phyloP scores from a whole-genome alignment of 1,140 invertebrate species.

The Acromyrmex echinatior region DNA sequence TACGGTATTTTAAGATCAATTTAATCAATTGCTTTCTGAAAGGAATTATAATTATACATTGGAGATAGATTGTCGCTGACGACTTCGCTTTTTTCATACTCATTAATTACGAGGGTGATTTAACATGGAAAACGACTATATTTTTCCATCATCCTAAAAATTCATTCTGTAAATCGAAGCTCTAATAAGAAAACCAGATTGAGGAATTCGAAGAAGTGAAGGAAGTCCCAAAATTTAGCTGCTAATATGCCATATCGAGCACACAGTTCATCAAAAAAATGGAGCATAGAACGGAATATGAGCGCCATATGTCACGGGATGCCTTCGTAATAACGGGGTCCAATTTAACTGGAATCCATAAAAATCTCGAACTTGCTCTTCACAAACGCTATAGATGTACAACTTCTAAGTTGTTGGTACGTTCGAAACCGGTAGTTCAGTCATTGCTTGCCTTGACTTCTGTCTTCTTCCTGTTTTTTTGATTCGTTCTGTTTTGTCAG shows the following conservation, averaged over 20 bases:
- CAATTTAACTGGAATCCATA: constrained; percentile 64
- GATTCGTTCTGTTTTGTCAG: constrained; percentile 5
- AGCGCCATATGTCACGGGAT: constrained; percentile 66
- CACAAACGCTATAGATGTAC: neutral
- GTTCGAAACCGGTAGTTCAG: constrained; percentile 10
- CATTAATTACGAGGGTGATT: constrained; percentile 2
- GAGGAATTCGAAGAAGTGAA: constrained; percentile 68
- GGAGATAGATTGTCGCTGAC: neutral
- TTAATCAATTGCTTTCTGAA: constrained; percentile 5
- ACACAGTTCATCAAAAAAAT: constrained; percentile 47
- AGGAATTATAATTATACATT: constrained; percentile 19
- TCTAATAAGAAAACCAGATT: constrained; percentile 55
- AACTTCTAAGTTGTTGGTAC: neutral
- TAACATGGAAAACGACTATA: neutral
- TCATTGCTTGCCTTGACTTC: neutral
- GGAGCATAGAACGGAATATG: constrained; percentile 10
- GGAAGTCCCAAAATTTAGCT: constrained; percentile 57
- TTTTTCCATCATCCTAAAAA: constrained; percentile 38
- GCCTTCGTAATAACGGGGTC: constrained; percentile 50
- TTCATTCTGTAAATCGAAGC: constrained; percentile 60
- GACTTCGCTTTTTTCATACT: neutral
- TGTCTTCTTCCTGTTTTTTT: neutral
- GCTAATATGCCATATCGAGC: constrained; percentile 70
- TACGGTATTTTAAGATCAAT: neutral
- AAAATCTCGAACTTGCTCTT: constrained; percentile 55